Evolutionary conservation across 2,797 vertebrate genomes (phyloP).

Genomic region (Thaleichthys pacificus): DNA sequence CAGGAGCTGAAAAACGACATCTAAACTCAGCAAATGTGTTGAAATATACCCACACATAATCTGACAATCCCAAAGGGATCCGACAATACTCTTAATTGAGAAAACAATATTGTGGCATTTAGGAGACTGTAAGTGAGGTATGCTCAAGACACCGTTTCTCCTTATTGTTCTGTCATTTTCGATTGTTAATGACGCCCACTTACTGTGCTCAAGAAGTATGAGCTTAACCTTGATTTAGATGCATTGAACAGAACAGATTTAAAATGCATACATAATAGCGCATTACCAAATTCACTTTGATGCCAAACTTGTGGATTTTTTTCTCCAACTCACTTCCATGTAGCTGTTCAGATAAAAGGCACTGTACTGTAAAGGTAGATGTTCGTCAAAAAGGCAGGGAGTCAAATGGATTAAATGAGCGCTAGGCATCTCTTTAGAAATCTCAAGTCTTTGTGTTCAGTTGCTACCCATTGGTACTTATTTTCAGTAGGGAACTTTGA

Average conservation of each 20-base stretch:
- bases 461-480: constrained; percentile 23
- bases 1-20: constrained; percentile 13
- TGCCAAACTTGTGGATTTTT: constrained; percentile 21
- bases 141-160: constrained; percentile 37
- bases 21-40: constrained; percentile 16
- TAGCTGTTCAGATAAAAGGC: constrained; percentile 51
- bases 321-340: constrained; percentile 25
- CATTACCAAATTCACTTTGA: constrained; percentile 53
- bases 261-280: constrained; percentile 36
- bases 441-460: constrained; percentile 44
- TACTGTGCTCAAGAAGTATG: constrained; percentile 45
- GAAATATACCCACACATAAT: not conserved
- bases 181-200: constrained; percentile 43
- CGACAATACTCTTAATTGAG: constrained; percentile 50
- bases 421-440: constrained; percentile 50
- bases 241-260: constrained; percentile 36
- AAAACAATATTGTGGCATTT: constrained; percentile 10
- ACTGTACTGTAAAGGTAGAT: constrained; percentile 31
- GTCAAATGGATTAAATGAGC: constrained; percentile 53
- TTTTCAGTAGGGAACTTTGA: constrained; percentile 18
- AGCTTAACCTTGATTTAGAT: constrained; percentile 44
- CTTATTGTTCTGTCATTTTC: constrained; percentile 50
- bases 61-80: constrained; percentile 41
- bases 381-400: constrained; percentile 53
- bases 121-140: constrained; percentile 23